A percentile compares a stretch with the other conserved stretches of the same genome.
Evolutionary conservation across 2,888 invertebrate species (phyloP).

Genomic region (Synanthedon formicaeformis): DNA sequence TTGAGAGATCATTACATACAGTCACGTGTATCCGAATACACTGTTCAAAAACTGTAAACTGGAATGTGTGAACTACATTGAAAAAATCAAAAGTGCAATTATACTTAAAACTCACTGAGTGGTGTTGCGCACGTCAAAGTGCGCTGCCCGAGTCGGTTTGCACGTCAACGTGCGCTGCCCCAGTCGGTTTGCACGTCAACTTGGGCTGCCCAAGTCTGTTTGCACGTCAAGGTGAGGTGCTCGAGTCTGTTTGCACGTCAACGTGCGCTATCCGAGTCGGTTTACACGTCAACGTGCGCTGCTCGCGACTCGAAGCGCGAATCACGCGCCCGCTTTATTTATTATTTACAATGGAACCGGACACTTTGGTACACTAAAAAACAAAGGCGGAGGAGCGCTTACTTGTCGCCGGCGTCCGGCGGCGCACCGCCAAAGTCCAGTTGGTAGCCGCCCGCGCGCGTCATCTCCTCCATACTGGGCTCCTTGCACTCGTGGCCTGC

Average conservation of each 20-base stretch:
- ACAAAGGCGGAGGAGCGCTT: slow-evolving; percentile 13
- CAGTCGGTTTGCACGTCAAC: too few relatives aligned
- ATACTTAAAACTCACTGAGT: slow-evolving; percentile 24
- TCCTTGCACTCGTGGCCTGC: slow-evolving; percentile 89
- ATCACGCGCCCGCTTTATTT: slow-evolving; percentile 9
- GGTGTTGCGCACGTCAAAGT: neutral
- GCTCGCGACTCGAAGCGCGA: slow-evolving; percentile 11
- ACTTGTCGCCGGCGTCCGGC: slow-evolving; percentile 53
- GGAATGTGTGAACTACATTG: slow-evolving; percentile 20
- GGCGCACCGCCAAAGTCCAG: slow-evolving; percentile 73
- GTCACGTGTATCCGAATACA: too few relatives aligned
- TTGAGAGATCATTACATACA: too few relatives aligned
- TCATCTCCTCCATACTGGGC: slow-evolving; percentile 93
- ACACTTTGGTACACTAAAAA: slow-evolving; percentile 33
- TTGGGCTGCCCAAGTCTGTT: too few relatives aligned
- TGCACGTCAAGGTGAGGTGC: slow-evolving; percentile 4
- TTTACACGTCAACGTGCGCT: slow-evolving; percentile 5
- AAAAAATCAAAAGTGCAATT: slow-evolving; percentile 51
- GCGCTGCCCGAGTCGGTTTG: slow-evolving; percentile 1
- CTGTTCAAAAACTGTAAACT: slow-evolving; percentile 3
- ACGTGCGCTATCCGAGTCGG: slow-evolving; percentile 4
- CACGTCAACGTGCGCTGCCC: slow-evolving; percentile 4
- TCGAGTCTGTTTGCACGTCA: neutral
- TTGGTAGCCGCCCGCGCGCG: slow-evolving; percentile 77
- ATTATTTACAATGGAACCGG: slow-evolving; percentile 14